Evolutionary conservation across 2,797 vertebrate genomes (phyloP).

Genomic region (Pangasius djambal): DNA sequence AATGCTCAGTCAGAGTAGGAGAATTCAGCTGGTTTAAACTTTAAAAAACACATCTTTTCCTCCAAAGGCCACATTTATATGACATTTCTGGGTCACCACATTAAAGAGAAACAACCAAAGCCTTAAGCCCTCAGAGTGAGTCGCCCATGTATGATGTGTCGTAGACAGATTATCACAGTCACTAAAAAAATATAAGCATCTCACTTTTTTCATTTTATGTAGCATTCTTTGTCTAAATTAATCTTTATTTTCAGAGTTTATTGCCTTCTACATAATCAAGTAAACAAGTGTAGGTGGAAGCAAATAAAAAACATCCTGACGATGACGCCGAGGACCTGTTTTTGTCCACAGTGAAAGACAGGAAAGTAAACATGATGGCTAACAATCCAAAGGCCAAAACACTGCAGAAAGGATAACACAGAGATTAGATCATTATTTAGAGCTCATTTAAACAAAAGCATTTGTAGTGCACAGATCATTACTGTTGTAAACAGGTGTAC

Average conservation of each 20-base stretch:
- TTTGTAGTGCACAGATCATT: too few species aligned
- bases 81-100: slow-evolving; percentile 36
- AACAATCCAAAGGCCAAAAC: background rate
- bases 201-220: background rate
- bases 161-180: background rate
- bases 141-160: background rate
- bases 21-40: slow-evolving; percentile 18
- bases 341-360: background rate
- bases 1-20: slow-evolving; percentile 20
- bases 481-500: background rate
- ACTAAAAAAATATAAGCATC: background rate
- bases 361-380: slow-evolving; percentile 3
- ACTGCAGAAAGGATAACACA: background rate
- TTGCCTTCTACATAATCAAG: background rate
- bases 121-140: background rate
- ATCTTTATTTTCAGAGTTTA: background rate
- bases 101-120: slow-evolving; percentile 6
- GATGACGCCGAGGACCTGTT: too few species aligned
- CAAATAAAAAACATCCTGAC: slow-evolving; percentile 13
- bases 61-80: slow-evolving; percentile 30
- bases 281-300: background rate
- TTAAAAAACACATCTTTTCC: background rate
- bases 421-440: slow-evolving; percentile 7
- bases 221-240: background rate
- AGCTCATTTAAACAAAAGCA: background rate